Conservation (phyloP, 2,797 vertebrate species). For the Crax fasciolata region DNA sequence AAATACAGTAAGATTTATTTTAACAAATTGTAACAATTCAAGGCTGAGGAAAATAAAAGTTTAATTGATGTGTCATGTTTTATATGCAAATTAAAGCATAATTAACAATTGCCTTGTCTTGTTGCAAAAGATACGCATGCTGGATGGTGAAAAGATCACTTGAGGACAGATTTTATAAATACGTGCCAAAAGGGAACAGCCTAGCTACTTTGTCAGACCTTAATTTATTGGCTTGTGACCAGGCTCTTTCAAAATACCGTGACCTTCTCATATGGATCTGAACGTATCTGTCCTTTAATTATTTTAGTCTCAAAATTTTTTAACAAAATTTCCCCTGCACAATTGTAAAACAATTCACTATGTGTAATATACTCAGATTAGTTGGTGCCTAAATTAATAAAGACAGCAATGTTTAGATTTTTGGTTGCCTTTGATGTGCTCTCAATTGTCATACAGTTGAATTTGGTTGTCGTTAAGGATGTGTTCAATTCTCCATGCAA, state of each 20-base stretch:
- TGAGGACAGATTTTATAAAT: slow-evolving; percentile 49
- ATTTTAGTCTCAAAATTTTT: slow-evolving; percentile 8
- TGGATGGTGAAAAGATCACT: background rate
- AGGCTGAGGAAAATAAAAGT: background rate
- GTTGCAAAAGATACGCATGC: background rate
- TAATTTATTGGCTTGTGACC: slow-evolving; percentile 48
- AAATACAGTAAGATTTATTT: background rate
- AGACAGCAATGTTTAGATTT: background rate
- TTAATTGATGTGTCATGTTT: background rate
- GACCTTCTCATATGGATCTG: slow-evolving; percentile 52
- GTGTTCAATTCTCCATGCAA: background rate
- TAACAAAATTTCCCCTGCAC: background rate
- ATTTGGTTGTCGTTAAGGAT: background rate
- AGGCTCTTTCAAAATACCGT: slow-evolving; percentile 48
- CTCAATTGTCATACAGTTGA: slow-evolving; percentile 20
- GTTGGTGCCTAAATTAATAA: background rate
- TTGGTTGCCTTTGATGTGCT: background rate
- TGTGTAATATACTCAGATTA: background rate
- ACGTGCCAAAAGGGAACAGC: background rate
- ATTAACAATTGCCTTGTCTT: background rate
- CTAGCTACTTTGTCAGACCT: slow-evolving; percentile 10
- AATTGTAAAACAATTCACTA: background rate
- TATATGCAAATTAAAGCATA: background rate
- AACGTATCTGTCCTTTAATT: slow-evolving; percentile 34
- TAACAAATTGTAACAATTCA: background rate